phyloP scores from a whole-genome alignment of 1,140 invertebrate genomes.

The Drosophila albomicans region DNA sequence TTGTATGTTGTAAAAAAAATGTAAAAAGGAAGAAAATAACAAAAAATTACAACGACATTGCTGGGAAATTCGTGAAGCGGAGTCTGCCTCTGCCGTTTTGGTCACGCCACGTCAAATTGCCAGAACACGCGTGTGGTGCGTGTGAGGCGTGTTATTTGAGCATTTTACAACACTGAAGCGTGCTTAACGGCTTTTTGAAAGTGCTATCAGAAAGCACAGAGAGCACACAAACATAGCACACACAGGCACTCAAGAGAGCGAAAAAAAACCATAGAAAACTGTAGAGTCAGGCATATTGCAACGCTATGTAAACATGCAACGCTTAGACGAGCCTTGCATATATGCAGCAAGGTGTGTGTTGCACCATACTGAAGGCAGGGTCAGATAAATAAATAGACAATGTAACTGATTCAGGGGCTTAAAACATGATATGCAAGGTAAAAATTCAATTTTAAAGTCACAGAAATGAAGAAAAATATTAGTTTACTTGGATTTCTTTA shows the following conservation, averaged over 20 bases:
- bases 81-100: slow-evolving; percentile 45
- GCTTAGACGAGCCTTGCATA: slow-evolving; percentile 30
- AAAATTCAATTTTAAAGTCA: neutral
- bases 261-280: slow-evolving; percentile 13
- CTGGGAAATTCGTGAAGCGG: slow-evolving; percentile 40
- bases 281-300: slow-evolving; percentile 45
- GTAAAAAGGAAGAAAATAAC: slow-evolving; percentile 30
- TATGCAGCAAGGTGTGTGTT: slow-evolving; percentile 28
- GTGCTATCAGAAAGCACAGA: slow-evolving; percentile 53
- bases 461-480: neutral
- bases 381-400: slow-evolving; percentile 17
- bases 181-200: slow-evolving; percentile 77
- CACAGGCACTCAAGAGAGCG: neutral
- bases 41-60: slow-evolving; percentile 47
- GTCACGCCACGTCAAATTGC: slow-evolving; percentile 75
- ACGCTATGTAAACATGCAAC: slow-evolving; percentile 45
- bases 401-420: neutral
- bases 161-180: slow-evolving; percentile 75
- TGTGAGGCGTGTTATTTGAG: slow-evolving; percentile 71
- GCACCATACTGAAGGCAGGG: neutral
- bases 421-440: neutral
- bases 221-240: slow-evolving; percentile 36
- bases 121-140: slow-evolving; percentile 58
- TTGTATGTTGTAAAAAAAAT: slow-evolving; percentile 39
- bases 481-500: too few species aligned